Evolutionary conservation across 2,113 vertebrate genomes (phyloP).

Genomic region (Pluvialis apricaria): DNA sequence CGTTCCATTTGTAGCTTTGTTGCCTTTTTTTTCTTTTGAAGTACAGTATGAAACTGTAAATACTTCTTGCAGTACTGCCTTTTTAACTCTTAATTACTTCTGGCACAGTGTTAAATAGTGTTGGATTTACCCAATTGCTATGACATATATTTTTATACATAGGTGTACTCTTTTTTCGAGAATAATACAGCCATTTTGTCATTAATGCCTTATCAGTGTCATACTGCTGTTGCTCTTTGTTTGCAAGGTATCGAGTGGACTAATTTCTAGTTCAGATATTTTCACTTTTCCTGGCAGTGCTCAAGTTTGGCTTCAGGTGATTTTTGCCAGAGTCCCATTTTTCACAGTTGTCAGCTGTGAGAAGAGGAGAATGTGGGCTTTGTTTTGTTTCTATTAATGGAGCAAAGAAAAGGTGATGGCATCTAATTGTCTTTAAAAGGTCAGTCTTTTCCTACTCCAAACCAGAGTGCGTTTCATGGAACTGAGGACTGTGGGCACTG

Average conservation of each 20-base stretch:
- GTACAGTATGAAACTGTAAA: conserved; percentile 57
- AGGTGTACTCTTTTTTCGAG: conserved; percentile 53
- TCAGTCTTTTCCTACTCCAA: neutral
- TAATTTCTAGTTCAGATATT: conserved; percentile 5
- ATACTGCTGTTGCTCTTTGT: conserved; percentile 51
- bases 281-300: conserved; percentile 3
- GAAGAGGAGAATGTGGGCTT: neutral
- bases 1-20: conserved; percentile 25
- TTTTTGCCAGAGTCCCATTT: conserved; percentile 43
- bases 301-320: conserved; percentile 22
- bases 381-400: neutral
- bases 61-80: conserved; percentile 55
- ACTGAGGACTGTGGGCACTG: conserved; percentile 1
- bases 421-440: conserved; percentile 31
- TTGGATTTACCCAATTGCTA: conserved; percentile 55
- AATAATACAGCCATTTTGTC: conserved; percentile 51
- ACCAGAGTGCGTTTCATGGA: neutral
- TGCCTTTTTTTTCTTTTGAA: conserved; percentile 13
- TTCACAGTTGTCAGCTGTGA: conserved; percentile 39
- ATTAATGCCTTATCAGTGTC: conserved; percentile 65
- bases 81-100: conserved; percentile 59
- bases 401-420: conserved; percentile 2
- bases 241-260: conserved; percentile 16
- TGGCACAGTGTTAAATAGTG: conserved; percentile 54
- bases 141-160: conserved; percentile 67